Conservation (phyloP, 1,140 invertebrate genomes). For the Anastrepha obliqua region DNA sequence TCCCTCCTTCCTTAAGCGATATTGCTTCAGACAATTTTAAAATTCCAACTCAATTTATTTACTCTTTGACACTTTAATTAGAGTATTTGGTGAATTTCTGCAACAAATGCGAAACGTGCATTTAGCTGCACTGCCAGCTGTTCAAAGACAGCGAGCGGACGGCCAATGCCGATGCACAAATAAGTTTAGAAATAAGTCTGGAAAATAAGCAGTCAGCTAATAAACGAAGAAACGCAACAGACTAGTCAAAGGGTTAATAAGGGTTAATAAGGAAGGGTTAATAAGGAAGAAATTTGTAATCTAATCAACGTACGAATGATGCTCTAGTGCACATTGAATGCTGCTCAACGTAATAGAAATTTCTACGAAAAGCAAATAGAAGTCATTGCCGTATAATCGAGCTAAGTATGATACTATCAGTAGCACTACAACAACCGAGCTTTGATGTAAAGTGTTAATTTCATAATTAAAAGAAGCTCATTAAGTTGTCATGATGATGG, state of each 20-base stretch:
- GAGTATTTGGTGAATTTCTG: neutral
- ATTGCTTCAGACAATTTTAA: neutral
- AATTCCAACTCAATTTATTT: neutral
- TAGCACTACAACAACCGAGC: neutral
- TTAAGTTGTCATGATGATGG: neutral
- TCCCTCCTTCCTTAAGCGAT: neutral
- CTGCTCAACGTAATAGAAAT: no score
- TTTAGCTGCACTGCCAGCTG: neutral
- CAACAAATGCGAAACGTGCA: neutral
- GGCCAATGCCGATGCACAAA: neutral
- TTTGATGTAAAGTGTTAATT: slow-evolving; percentile 14
- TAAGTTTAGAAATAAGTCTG: neutral
- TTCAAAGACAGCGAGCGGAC: neutral
- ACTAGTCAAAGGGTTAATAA: slow-evolving; percentile 14
- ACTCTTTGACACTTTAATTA: slow-evolving; percentile 6
- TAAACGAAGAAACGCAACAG: neutral
- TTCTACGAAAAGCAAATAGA: neutral
- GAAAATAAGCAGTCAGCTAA: neutral
- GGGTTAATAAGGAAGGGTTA: slow-evolving; percentile 8
- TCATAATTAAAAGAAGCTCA: slow-evolving; percentile 18
- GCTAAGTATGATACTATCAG: neutral
- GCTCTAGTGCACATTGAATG: neutral
- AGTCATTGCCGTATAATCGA: neutral
- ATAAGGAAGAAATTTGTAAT: neutral
- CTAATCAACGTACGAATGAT: neutral